Conservation (phyloP, 2,113 vertebrate species). For the Antechinus stuartii region DNA sequence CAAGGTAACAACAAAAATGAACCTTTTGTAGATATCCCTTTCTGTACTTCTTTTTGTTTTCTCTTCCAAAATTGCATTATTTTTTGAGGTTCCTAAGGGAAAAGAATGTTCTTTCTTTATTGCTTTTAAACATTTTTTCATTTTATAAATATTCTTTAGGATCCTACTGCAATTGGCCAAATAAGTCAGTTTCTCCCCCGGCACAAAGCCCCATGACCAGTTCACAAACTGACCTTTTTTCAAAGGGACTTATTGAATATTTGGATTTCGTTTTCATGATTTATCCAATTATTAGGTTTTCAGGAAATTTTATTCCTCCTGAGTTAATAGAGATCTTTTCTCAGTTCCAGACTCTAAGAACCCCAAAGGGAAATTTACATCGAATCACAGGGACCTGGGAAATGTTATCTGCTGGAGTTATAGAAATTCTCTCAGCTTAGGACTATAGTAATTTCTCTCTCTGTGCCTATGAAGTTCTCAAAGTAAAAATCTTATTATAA, state of each 20-base stretch:
- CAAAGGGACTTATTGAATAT: not conserved
- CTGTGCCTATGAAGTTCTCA: constrained; percentile 59
- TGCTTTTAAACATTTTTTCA: not conserved
- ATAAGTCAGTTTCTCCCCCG: not conserved
- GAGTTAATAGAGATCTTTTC: constrained; percentile 39
- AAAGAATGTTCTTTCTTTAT: not conserved
- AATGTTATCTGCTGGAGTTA: constrained; percentile 40
- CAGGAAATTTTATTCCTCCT: constrained; percentile 47
- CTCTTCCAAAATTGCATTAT: not conserved
- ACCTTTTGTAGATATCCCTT: not conserved
- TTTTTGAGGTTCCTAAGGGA: constrained; percentile 9
- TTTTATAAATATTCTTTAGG: constrained; percentile 6
- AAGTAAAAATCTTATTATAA: constrained; percentile 70
- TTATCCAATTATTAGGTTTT: constrained; percentile 35
- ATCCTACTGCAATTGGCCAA: not conserved
- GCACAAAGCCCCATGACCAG: not conserved
- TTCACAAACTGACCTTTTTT: constrained; percentile 30
- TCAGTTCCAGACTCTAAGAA: constrained; percentile 27
- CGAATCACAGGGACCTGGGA: constrained; percentile 22
- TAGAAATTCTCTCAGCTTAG: constrained; percentile 10
- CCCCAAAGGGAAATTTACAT: constrained; percentile 3
- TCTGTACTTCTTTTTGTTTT: not conserved
- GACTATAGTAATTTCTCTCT: constrained; percentile 48
- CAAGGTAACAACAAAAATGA: not conserved
- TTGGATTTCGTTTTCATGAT: not conserved